Evolutionary conservation across 2,113 vertebrate genomes (phyloP), one percentile per base, ranked within the genome.

Genomic region (Excalfactoria chinensis): DNA sequence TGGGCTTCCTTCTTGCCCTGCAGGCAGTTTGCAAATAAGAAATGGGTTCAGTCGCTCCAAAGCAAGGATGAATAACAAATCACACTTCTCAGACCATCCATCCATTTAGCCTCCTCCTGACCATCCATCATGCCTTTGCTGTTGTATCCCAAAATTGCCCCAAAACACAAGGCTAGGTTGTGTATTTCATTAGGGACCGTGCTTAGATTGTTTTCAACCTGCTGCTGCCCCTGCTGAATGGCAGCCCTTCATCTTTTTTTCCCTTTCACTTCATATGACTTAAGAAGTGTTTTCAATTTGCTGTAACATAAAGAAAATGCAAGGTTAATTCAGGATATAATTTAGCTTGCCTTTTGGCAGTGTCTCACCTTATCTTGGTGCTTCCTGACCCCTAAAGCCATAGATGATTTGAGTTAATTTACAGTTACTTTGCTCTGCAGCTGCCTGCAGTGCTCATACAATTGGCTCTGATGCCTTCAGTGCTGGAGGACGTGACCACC

Each of bases 391-490:
- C 84, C 48, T 90, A 49, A 78, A 11, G 6, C 17, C 1, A 5
- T 86, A 64, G 69, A 34, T 5, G 6, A 71, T 92, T 84, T 44
- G 26, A 77, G 32, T 77, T 77, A 90, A 84, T 90, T 92, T 86
- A 55, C 0, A 0, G 12, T 21, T 43, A 34, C 34, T 90, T 74
- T 71, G 43, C 80, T 68, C 32, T 32, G 69, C 73, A 89, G 73
- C 43, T 86, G 40, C 81, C 53, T 68, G 46, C 28, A 78, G 46
- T 28, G 58, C 58, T 92, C 62, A 34, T 40, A 84, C 30, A 46
- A 77, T 41, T 46, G 56, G 32, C 43, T 86, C 49, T 62, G 62
- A 58, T 60, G 32, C 88, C 71, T 92, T 60, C 66, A 68, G 53
- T 1, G 1, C 48, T 3, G 40, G 43, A 86, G 53, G 20, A 84